Percentiles rank a stretch among this genome's conserved stretches.
These are phyloP conservation scores for Gastrophryne carolinensis DNA, from an alignment of 2,797 vertebrate species.

Conservation along the genomic window DNA sequence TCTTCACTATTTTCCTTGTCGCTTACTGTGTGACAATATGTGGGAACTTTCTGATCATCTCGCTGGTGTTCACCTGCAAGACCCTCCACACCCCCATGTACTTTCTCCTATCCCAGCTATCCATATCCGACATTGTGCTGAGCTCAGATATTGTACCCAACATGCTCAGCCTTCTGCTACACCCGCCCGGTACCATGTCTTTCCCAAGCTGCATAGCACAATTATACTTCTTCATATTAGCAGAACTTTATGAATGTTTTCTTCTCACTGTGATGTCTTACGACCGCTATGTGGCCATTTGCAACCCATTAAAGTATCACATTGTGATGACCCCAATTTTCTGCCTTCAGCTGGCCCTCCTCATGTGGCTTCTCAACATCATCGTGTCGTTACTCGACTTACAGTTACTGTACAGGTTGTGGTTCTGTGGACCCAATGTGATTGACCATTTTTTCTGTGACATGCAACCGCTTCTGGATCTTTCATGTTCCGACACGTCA, in stretches of 20 bases:
- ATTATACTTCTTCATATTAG: neutral
- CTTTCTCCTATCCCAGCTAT: neutral
- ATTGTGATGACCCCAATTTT: no score
- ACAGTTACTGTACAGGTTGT: no score
- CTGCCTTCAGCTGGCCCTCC: no score
- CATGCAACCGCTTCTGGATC: neutral
- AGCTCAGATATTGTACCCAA: neutral
- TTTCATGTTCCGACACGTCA: neutral
- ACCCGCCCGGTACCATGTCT: neutral
- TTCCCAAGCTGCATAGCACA: neutral
- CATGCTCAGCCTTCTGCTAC: neutral
- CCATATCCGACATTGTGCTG: neutral
- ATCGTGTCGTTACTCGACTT: no score
- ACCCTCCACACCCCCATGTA: no score
- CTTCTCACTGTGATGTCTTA: no score
- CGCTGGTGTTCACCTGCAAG: neutral
- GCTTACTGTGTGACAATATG: neutral
- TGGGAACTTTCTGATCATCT: neutral
- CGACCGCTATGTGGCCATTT: no score
- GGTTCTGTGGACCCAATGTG: neutral
- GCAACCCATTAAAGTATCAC: no score
- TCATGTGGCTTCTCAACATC: no score
- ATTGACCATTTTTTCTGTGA: constrained; percentile 4
- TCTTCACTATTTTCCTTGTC: neutral
- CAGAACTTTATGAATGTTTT: no score